A percentile compares a stretch with the other conserved stretches of the same genome.
Conservation (phyloP, 2,113 vertebrate genomes). For the Gambusia holbrooki region DNA sequence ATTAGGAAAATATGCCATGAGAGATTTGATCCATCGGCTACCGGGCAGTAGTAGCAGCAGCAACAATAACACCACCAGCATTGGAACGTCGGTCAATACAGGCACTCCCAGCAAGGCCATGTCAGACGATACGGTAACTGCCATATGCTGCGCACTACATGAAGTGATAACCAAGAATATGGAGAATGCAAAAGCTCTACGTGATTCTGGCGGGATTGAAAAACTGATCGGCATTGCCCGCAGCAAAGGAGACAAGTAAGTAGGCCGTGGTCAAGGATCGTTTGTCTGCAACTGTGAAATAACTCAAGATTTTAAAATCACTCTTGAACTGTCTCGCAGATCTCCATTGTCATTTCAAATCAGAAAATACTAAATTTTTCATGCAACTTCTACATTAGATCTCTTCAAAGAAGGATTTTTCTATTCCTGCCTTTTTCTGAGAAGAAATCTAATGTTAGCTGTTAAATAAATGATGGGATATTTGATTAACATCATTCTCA, state of each 20-base stretch:
- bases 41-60: constrained; percentile 89
- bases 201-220: constrained; percentile 96
- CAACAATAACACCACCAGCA: constrained; percentile 78
- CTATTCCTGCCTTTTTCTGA: neutral
- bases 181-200: constrained; percentile 99
- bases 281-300: neutral
- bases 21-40: constrained; percentile 95
- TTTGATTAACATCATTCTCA: neutral
- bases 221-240: constrained; percentile 97
- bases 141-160: constrained; percentile 97
- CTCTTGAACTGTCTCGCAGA: neutral
- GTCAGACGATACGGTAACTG: constrained; percentile 97
- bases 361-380: neutral
- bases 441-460: neutral
- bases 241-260: constrained; percentile 99
- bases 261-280: constrained; percentile 21
- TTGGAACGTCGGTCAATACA: constrained; percentile 76
- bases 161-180: constrained; percentile 99
- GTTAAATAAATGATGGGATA: neutral
- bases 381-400: neutral
- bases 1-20: constrained; percentile 97
- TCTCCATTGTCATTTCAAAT: neutral
- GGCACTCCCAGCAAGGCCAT: constrained; percentile 90
- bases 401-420: constrained; percentile 5
- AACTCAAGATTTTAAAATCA: neutral